Conservation (phyloP, 2,888 invertebrate species). For the Caenorhabditis parvicauda region DNA sequence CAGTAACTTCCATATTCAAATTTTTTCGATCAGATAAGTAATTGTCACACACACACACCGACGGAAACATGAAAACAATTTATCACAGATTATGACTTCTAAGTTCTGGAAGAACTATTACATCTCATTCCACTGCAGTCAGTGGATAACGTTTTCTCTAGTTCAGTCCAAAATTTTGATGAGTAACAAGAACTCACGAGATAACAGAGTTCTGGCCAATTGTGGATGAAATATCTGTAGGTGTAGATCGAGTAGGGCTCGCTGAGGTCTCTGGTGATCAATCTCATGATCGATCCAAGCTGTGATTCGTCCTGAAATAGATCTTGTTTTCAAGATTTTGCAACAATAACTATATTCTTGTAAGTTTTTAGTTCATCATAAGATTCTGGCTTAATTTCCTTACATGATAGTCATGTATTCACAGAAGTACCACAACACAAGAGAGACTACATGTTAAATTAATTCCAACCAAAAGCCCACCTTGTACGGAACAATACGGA, state of each 20-base stretch:
- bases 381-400: neutral
- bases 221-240: constrained; percentile 99
- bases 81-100: no score
- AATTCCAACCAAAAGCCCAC: no score
- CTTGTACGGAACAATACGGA: constrained; percentile 23
- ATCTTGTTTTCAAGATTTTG: neutral
- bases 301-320: constrained; percentile 81
- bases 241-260: constrained; percentile 99
- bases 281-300: constrained; percentile 97
- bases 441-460: no score
- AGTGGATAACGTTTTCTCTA: no score
- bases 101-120: no score
- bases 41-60: no score
- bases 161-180: neutral
- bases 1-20: no score
- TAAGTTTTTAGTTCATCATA: neutral
- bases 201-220: constrained; percentile 98
- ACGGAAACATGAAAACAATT: no score
- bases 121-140: no score
- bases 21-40: no score
- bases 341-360: neutral
- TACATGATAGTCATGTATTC: no score
- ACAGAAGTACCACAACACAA: no score
- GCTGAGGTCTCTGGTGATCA: constrained; percentile 96
- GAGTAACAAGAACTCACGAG: constrained; percentile 73